Evolutionary conservation across 1,140 invertebrate genomes (phyloP).

Genomic region (Plodia interpunctella): DNA sequence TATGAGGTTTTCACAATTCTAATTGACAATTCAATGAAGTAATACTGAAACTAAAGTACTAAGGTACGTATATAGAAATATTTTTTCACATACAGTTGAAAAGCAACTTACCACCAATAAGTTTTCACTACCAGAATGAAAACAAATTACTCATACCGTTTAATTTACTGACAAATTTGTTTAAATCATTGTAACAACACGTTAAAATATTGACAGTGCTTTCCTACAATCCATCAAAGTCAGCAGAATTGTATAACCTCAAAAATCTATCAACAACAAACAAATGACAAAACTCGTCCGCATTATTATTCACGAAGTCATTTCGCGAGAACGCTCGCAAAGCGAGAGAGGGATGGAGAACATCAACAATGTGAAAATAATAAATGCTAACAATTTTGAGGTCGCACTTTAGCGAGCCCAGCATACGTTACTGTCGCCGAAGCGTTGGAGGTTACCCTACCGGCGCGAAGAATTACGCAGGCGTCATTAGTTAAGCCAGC

Average conservation of each 20-base stretch:
- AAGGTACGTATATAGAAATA: too few relatives aligned
- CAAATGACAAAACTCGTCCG: not conserved
- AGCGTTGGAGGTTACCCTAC: slow-evolving; percentile 6
- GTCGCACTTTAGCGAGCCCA: slow-evolving; percentile 4
- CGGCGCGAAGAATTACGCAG: slow-evolving; percentile 3
- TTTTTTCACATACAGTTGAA: too few relatives aligned
- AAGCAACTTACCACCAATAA: too few relatives aligned
- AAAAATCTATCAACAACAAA: not conserved
- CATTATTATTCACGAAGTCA: slow-evolving; percentile 3
- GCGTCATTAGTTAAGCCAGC: slow-evolving; percentile 9
- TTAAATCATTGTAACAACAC: too few relatives aligned
- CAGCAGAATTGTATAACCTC: not conserved
- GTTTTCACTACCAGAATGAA: too few relatives aligned
- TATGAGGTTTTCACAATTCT: too few relatives aligned
- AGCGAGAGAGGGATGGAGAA: not conserved
- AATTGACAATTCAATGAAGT: too few relatives aligned
- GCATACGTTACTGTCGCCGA: slow-evolving; percentile 8
- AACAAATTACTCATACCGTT: too few relatives aligned
- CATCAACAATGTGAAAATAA: not conserved
- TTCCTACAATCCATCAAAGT: not conserved
- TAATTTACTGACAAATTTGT: too few relatives aligned
- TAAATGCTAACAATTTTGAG: slow-evolving; percentile 10
- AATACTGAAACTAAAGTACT: too few relatives aligned
- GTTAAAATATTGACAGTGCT: too few relatives aligned
- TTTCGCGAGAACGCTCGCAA: not conserved